phyloP scores from a whole-genome alignment of 2,797 vertebrate species.

The Mastacembelus armatus region DNA sequence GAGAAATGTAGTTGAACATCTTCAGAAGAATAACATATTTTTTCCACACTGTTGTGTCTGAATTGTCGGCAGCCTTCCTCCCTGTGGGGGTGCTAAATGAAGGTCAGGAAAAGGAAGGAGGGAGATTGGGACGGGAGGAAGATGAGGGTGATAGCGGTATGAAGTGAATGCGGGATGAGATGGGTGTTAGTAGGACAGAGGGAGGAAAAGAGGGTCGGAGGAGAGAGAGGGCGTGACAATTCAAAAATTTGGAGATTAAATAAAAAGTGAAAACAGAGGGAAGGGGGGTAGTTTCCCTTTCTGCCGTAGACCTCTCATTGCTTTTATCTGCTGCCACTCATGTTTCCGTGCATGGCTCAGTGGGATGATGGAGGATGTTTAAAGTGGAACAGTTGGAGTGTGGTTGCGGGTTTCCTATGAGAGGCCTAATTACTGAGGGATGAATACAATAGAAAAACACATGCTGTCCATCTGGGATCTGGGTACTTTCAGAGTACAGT shows the following conservation, averaged over 20 bases:
- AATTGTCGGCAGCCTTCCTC: slow-evolving; percentile 53
- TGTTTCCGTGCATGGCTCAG: slow-evolving; percentile 42
- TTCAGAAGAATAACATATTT: slow-evolving; percentile 21
- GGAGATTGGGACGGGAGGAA: slow-evolving; percentile 21
- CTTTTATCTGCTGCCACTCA: slow-evolving; percentile 50
- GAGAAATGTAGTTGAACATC: slow-evolving; percentile 21
- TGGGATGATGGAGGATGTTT: slow-evolving; percentile 50
- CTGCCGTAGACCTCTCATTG: slow-evolving; percentile 6
- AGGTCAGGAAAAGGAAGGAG: slow-evolving; percentile 57
- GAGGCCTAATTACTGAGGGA: slow-evolving; percentile 48
- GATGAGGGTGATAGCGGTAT: slow-evolving; percentile 8
- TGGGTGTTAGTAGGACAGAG: slow-evolving; percentile 42
- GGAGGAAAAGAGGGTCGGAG: slow-evolving; percentile 8
- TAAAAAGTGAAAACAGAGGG: slow-evolving; percentile 14
- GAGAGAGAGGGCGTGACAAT: slow-evolving; percentile 13
- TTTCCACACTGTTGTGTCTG: slow-evolving; percentile 44
- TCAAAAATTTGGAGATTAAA: slow-evolving; percentile 22
- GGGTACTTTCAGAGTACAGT: no score
- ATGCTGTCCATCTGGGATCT: slow-evolving; percentile 41
- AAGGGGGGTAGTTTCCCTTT: slow-evolving; percentile 7
- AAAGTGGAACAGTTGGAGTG: slow-evolving; percentile 41
- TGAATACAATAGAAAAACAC: slow-evolving; percentile 19
- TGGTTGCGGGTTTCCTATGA: slow-evolving; percentile 37
- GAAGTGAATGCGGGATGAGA: slow-evolving; percentile 34
- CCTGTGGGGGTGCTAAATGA: slow-evolving; percentile 69